Evolutionary conservation across 2,797 vertebrate species (phyloP).

Genomic region (Pseudochaenichthys georgianus): DNA sequence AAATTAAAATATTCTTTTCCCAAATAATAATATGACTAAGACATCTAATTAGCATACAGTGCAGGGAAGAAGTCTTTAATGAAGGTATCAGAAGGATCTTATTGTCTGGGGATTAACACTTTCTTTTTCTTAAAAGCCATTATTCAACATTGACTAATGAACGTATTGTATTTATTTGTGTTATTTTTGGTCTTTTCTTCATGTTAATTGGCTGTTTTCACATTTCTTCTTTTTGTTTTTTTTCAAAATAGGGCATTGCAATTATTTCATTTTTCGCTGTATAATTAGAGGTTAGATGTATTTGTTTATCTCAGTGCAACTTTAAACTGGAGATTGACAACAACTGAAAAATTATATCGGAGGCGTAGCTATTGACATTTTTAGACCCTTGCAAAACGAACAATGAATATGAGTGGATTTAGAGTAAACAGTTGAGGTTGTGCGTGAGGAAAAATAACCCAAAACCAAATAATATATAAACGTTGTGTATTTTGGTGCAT

Average conservation of each 20-base stretch:
- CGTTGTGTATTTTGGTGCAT: background rate
- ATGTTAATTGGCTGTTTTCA: slow-evolving; percentile 88
- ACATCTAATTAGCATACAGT: slow-evolving; percentile 84
- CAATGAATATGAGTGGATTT: slow-evolving; percentile 21
- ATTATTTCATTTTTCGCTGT: slow-evolving; percentile 80
- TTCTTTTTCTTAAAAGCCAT: slow-evolving; percentile 87
- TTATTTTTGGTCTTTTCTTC: slow-evolving; percentile 86
- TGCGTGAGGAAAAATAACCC: slow-evolving; percentile 4
- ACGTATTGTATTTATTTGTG: slow-evolving; percentile 87
- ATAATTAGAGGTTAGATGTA: slow-evolving; percentile 78
- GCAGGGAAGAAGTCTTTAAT: slow-evolving; percentile 85
- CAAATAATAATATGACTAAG: slow-evolving; percentile 86
- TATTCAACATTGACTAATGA: slow-evolving; percentile 87
- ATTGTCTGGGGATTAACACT: slow-evolving; percentile 86
- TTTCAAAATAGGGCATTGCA: slow-evolving; percentile 85
- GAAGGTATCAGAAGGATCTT: slow-evolving; percentile 87
- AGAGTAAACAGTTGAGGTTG: slow-evolving; percentile 11
- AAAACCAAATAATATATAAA: slow-evolving; percentile 6
- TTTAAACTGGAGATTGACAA: slow-evolving; percentile 75
- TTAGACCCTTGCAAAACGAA: slow-evolving; percentile 36
- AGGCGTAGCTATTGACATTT: slow-evolving; percentile 32
- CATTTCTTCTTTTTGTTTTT: slow-evolving; percentile 74
- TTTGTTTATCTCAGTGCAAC: slow-evolving; percentile 74
- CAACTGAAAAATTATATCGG: slow-evolving; percentile 29
- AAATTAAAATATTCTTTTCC: slow-evolving; percentile 79